phyloP scores from a whole-genome alignment of 2,888 invertebrate genomes.

The Oithona nana region DNA sequence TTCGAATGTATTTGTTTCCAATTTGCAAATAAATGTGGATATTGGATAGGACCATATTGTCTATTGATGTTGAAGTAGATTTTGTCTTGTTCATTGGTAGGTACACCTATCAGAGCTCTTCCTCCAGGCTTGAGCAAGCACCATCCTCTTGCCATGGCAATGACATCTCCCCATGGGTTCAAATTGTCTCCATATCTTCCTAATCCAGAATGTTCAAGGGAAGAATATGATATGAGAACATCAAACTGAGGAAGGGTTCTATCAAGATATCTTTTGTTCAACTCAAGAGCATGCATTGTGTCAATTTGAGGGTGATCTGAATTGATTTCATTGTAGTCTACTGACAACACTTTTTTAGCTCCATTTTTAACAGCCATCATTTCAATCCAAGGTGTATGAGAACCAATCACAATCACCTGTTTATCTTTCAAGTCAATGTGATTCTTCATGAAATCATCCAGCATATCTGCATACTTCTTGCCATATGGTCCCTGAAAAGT shows the following conservation, averaged over 20 bases:
- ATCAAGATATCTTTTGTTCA: background rate
- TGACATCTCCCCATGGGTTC: conserved; percentile 10
- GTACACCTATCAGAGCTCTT: conserved; percentile 4
- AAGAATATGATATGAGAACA: background rate
- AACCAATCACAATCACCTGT: background rate
- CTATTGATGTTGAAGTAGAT: background rate
- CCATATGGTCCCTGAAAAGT: background rate
- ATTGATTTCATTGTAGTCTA: background rate
- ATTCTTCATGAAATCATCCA: background rate
- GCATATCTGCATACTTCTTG: background rate
- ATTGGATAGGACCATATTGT: conserved; percentile 7
- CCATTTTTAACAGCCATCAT: background rate
- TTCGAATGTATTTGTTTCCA: conserved; percentile 1
- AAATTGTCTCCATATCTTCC: conserved; percentile 7
- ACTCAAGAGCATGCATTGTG: background rate
- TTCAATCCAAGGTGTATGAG: background rate
- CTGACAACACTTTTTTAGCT: background rate
- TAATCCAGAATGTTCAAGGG: conserved; percentile 9
- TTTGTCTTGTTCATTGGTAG: background rate
- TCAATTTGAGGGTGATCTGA: background rate
- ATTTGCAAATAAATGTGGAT: conserved; percentile 5
- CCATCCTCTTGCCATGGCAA: conserved; percentile 6
- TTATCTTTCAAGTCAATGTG: background rate
- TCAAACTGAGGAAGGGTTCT: conserved; percentile 4
- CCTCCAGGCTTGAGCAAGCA: background rate